These are phyloP conservation scores for Suncus etruscus DNA, from an alignment of 2,113 vertebrate genomes.

Conservation along the genomic window DNA sequence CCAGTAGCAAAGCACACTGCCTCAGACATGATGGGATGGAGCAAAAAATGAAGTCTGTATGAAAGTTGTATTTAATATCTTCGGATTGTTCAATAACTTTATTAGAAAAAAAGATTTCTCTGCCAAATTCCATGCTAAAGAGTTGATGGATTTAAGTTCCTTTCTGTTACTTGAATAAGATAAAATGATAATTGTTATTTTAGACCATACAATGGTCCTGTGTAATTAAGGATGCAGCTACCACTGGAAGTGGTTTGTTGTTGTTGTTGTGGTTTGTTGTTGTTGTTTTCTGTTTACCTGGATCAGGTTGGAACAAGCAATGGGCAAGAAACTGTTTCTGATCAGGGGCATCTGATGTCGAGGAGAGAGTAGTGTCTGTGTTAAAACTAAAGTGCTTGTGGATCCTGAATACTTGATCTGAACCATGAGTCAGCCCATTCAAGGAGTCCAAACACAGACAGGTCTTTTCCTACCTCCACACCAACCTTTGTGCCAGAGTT, in stretches of 20 bases:
- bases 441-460: background rate
- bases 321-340: constrained; percentile 46
- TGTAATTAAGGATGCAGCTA: background rate
- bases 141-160: background rate
- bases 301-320: constrained; percentile 20
- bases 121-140: background rate
- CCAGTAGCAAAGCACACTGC: constrained; percentile 18
- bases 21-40: constrained; percentile 36
- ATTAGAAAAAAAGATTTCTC: constrained; percentile 1
- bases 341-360: constrained; percentile 14
- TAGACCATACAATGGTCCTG: background rate
- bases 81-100: constrained; percentile 39
- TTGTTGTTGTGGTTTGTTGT: background rate
- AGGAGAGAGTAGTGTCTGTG: background rate
- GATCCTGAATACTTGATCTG: background rate
- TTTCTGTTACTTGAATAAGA: constrained; percentile 39
- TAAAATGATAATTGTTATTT: background rate
- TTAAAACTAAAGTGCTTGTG: background rate
- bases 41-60: constrained; percentile 7
- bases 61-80: constrained; percentile 43
- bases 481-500: background rate
- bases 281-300: constrained; percentile 40
- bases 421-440: background rate
- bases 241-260: background rate
- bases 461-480: background rate